These are phyloP conservation scores for Pachyseris speciosa DNA, from an alignment of 64 coral and sea anemone genomes.

Conservation along the genomic window DNA sequence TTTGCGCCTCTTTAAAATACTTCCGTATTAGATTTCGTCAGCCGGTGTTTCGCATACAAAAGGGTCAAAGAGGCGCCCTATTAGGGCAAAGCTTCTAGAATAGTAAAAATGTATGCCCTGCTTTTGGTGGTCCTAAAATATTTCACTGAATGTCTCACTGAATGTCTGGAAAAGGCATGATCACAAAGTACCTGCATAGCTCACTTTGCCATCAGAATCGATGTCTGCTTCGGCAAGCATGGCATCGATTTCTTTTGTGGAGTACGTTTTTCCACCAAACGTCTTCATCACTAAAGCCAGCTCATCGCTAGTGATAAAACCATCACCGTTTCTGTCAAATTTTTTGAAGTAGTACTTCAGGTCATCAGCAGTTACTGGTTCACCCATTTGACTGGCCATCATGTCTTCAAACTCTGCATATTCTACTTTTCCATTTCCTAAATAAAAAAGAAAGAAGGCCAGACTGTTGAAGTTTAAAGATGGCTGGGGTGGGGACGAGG, in stretches of 20 bases:
- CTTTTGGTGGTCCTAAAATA: no score
- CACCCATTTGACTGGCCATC: conserved; percentile 57
- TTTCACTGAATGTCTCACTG: no score
- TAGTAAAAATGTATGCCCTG: no score
- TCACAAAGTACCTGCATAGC: conserved; percentile 55
- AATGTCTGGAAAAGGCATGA: no score
- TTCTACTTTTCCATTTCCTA: conserved; percentile 74
- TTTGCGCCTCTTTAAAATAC: no score
- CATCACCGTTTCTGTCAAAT: conserved; percentile 60
- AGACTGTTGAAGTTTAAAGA: no score
- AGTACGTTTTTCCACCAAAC: conserved; percentile 38
- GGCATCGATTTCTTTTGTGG: conserved; percentile 47
- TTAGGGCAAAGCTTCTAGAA: no score
- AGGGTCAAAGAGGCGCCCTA: no score
- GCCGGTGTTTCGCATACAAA: no score
- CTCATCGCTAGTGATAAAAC: conserved; percentile 55
- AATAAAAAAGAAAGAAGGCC: no score
- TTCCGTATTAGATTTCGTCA: no score
- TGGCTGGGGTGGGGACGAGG: no score
- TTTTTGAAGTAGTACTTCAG: conserved; percentile 51
- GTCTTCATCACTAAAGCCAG: conserved; percentile 47
- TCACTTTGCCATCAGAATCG: conserved; percentile 60
- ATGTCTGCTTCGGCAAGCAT: conserved; percentile 49
- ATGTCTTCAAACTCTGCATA: conserved; percentile 65
- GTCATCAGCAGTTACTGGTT: conserved; percentile 35